A percentile compares a stretch with the other conserved stretches of the same genome.
Evolutionary conservation across 2,113 vertebrate genomes (phyloP).

Genomic region (Dissostichus mawsoni): DNA sequence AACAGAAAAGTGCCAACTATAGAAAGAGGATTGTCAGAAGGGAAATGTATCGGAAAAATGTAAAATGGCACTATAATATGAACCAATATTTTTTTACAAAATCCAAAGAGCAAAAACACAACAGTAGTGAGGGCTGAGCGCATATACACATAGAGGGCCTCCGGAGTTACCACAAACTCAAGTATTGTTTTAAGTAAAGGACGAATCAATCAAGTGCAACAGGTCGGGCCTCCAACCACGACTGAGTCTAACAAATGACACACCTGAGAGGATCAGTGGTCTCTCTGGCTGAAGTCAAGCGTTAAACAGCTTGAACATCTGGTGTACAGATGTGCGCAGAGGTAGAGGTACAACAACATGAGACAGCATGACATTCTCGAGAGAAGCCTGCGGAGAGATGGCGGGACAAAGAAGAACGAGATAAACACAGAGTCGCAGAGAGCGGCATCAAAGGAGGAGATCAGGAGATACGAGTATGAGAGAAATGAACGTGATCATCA

Average conservation of each 20-base stretch:
- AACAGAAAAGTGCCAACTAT: neutral
- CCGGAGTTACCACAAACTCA: neutral
- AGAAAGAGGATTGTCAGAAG: neutral
- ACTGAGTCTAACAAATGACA: slow-evolving; percentile 25
- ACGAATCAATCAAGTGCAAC: neutral
- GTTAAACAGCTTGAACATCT: slow-evolving; percentile 49
- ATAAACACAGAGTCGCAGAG: slow-evolving; percentile 17
- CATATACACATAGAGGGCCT: neutral
- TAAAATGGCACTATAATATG: neutral
- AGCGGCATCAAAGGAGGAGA: slow-evolving; percentile 50
- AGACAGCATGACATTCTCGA: slow-evolving; percentile 49
- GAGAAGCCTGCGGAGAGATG: slow-evolving; percentile 37
- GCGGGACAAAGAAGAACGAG: slow-evolving; percentile 43
- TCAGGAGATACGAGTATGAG: neutral
- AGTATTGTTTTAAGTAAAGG: neutral
- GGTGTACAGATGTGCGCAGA: slow-evolving; percentile 58
- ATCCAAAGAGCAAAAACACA: neutral
- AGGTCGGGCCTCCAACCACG: slow-evolving; percentile 12
- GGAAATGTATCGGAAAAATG: neutral
- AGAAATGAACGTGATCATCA: slow-evolving; percentile 36
- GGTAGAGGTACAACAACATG: slow-evolving; percentile 44
- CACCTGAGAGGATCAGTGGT: slow-evolving; percentile 50
- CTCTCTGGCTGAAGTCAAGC: slow-evolving; percentile 20
- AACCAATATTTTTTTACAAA: neutral
- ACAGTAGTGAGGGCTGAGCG: neutral